phyloP scores from a whole-genome alignment of 2,113 vertebrate species.

The Astur gentilis region DNA sequence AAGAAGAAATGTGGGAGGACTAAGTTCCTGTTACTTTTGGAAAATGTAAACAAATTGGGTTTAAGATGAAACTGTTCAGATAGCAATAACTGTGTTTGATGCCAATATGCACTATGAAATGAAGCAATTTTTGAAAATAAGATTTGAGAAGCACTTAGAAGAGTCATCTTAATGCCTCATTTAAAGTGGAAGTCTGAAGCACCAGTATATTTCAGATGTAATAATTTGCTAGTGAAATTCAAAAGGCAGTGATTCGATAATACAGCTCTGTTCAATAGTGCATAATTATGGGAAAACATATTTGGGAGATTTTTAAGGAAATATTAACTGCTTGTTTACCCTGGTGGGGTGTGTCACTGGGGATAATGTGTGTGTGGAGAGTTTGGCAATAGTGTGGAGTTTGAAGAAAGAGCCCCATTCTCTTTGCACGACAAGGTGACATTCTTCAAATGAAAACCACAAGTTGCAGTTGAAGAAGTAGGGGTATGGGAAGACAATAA shows the following conservation, averaged over 20 bases:
- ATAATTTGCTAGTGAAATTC: neutral
- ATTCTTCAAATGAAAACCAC: neutral
- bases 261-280: neutral
- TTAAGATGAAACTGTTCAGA: neutral
- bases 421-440: neutral
- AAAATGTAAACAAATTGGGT: neutral
- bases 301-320: neutral
- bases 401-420: neutral
- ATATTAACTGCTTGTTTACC: neutral
- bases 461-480: neutral
- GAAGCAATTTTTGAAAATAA: neutral
- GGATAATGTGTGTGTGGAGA: neutral
- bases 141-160: neutral
- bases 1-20: neutral
- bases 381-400: neutral
- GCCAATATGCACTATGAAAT: neutral
- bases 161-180: neutral
- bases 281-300: neutral
- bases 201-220: too few relatives aligned
- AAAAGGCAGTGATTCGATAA: too few relatives aligned
- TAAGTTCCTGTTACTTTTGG: neutral
- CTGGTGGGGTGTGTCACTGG: neutral
- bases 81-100: neutral
- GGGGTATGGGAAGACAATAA: neutral
- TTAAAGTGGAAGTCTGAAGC: neutral